Base-by-base conservation (phyloP, 2,113 vertebrate genomes). In the Leuciscus idus region DNA sequence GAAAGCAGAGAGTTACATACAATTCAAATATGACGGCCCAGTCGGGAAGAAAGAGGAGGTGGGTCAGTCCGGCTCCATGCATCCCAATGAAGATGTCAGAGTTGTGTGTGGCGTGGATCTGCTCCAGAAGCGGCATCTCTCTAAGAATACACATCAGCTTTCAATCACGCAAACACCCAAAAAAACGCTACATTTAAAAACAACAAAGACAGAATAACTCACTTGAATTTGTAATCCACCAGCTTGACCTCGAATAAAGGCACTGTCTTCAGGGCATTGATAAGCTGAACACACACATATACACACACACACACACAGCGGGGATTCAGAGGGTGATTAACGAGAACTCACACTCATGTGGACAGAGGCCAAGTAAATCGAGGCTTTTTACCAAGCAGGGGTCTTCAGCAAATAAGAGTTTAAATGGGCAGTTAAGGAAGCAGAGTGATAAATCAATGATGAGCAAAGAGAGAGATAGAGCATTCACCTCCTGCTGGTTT, bases 51-150 rank as follows among this genome's bases (percentile, higher is more conserved):
- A 99, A 99, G 74, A 99, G 97, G 86, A 99, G 93, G 89, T 99
- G 98, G 9, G 98, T 99, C 80, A 99, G 97, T 0, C 98, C 98
- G 2, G 98, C 98, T 87, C 98, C 98, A 0, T 99, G 98, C 92
- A 99, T 98, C 75, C 97, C 98, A n/a, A 99, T 98, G 90, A 99
- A 99, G 91, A 99, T 95, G 91, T 99, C 98, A 0, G 98, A 97
- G 94, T 98, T 99, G 91, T 98, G 96, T 1, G 97, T 99, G 90
- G 97, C 97, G 86, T 90, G 94, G 87, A 99, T 30, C 55, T 99
- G 98, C 89, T 97, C 96, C 13, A 96, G 93, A 94, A 99, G 99
- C 13, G 95, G 93, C 81, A 99, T 95, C 72, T 98, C 96, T 91
- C 98, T 99, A 90, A 30, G 43, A 92, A 84, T 43, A 73, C 9